Evolutionary conservation across 2,113 vertebrate species (phyloP), one percentile per base, ranked within the genome.

Genomic region (Notothenia coriiceps): DNA sequence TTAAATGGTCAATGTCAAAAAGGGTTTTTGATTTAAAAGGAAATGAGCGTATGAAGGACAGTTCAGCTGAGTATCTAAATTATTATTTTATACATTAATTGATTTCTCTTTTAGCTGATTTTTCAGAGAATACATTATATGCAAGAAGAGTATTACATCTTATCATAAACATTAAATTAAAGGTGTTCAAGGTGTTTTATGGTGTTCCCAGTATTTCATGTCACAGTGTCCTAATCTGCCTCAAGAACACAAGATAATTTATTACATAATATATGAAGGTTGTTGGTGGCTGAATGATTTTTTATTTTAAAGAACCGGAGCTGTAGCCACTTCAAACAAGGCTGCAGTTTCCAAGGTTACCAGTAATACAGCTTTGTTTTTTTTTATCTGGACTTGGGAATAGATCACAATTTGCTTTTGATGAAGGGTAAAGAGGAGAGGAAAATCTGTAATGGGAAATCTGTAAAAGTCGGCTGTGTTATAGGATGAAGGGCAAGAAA

Each of bases 271-370:
- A 73, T 10, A 66, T 74, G 18, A 75, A 88, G 66, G 78, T 77
- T 80, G 70, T 29, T 50, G 60, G 70, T 25, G 79, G 46, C 18
- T 74, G 50, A 83, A 77, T 70, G 33, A 68, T 83, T 4, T n/a
- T 10, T 13, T 20, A 84, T 78, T 54, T 60, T 29, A 35, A 69
- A 79, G 57, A 63, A 82, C 55, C 52, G 11, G 25, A 61, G 77
- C 69, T 70, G 49, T 64, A 75, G 75, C n/a, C 62, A 65, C 87
- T 87, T 89, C 74, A 86, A 84, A 91, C 76, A 82, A 74, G 70
- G 56, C 80, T 85, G 72, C 90, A 85, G 92, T 93, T 93, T 86
- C 92, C 92, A 84, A 87, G 91, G 91, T 89, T 90, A 93, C 91
- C 85, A 70, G 49, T 50, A 70, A 83, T 74, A 43, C 80, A 61